Evolutionary conservation across 2,113 vertebrate genomes (phyloP).

Genomic region (Pteruthius melanotis): DNA sequence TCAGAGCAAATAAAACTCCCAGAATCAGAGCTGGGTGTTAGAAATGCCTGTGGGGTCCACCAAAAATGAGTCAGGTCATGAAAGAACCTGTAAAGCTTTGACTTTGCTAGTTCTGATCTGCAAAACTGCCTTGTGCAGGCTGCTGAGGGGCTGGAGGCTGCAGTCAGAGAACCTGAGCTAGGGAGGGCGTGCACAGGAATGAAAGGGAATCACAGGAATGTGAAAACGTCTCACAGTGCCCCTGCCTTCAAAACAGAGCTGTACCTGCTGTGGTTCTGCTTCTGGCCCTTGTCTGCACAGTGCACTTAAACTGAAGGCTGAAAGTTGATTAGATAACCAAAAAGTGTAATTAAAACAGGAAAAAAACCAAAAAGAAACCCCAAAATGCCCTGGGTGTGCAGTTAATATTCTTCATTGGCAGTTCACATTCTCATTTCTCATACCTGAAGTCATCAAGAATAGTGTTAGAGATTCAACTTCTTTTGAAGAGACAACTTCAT

Average conservation of each 20-base stretch:
- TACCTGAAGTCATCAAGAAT: background rate
- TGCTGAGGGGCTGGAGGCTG: background rate
- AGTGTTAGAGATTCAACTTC: background rate
- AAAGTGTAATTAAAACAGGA: background rate
- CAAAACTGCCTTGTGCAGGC: background rate
- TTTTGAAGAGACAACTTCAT: background rate
- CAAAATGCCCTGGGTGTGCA: background rate
- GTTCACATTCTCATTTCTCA: background rate
- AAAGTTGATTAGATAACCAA: background rate
- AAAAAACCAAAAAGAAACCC: too few relatives aligned
- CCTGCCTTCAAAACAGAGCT: background rate
- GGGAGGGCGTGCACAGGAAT: background rate
- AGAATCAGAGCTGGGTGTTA: background rate
- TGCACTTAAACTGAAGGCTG: background rate
- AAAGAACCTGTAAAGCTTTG: background rate
- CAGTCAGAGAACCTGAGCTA: background rate
- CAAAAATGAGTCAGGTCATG: background rate
- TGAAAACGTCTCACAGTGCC: background rate
- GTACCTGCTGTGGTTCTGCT: background rate
- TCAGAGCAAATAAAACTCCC: background rate
- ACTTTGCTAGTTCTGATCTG: background rate
- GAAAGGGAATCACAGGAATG: background rate
- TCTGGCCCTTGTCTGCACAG: background rate
- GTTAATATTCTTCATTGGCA: background rate
- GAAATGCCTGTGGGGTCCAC: background rate